Percentiles rank a stretch among this genome's conserved stretches.
Conservation (phyloP, 2,888 invertebrate species). For the Perizoma affinitatum region DNA sequence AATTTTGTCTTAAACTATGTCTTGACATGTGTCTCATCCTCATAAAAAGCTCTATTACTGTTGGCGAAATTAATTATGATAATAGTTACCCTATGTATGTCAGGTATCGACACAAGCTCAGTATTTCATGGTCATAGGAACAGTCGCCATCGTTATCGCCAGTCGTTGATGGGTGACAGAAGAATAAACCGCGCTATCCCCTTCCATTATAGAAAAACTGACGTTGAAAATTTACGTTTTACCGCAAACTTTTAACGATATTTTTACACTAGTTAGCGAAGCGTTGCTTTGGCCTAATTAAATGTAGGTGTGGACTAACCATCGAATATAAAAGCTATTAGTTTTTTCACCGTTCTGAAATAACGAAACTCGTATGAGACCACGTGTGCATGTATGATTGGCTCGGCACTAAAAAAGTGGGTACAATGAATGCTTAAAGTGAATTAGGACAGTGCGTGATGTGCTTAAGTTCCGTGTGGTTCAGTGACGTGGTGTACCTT, state of each 20-base stretch:
- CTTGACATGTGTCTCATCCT: too few relatives aligned
- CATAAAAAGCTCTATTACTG: too few relatives aligned
- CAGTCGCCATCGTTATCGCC: constrained; percentile 51
- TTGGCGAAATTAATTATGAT: too few relatives aligned
- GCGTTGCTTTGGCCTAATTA: constrained; percentile 46
- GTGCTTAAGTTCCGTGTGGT: constrained; percentile 48
- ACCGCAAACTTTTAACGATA: constrained; percentile 32
- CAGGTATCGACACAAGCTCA: constrained; percentile 46
- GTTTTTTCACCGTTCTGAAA: constrained; percentile 1
- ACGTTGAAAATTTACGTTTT: constrained; percentile 30
- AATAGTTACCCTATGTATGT: constrained; percentile 43
- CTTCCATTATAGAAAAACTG: constrained; percentile 26
- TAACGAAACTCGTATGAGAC: too few relatives aligned
- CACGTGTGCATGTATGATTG: constrained; percentile 3
- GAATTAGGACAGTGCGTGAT: constrained; percentile 38
- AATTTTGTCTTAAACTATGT: too few relatives aligned
- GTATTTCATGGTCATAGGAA: constrained; percentile 52
- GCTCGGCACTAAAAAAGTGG: constrained; percentile 10
- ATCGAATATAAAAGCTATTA: neutral
- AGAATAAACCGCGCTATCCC: constrained; percentile 36
- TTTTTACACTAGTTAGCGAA: constrained; percentile 33
- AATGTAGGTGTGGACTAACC: constrained; percentile 6
- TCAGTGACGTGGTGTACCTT: constrained; percentile 48
- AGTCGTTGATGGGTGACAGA: constrained; percentile 54
- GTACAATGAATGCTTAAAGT: constrained; percentile 40